These are phyloP conservation scores for Cheilosia vulpina DNA, from an alignment of 2,888 invertebrate species.

Conservation along the genomic window DNA sequence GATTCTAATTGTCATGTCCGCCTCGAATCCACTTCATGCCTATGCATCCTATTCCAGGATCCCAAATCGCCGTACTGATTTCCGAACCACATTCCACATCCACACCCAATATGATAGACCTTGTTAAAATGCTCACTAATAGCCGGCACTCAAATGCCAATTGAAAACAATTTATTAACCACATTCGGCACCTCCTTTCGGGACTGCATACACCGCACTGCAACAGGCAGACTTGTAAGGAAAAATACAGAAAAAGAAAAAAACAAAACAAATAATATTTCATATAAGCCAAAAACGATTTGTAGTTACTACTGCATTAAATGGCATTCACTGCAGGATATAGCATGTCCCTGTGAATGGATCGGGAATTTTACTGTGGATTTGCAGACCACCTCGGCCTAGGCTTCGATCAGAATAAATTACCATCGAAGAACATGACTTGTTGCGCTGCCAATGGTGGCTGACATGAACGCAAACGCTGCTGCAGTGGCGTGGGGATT, in stretches of 20 bases:
- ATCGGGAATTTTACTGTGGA: slow-evolving; percentile 48
- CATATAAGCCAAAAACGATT: slow-evolving; percentile 55
- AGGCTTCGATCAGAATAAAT: slow-evolving; percentile 65
- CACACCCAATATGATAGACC: slow-evolving; percentile 20
- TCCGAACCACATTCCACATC: slow-evolving; percentile 22
- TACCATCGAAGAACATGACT: slow-evolving; percentile 69
- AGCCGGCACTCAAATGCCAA: slow-evolving; percentile 54
- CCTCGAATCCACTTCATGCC: background rate
- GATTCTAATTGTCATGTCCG: background rate
- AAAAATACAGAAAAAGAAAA: background rate
- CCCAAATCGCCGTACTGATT: slow-evolving; percentile 7
- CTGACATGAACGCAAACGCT: slow-evolving; percentile 71
- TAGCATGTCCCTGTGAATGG: slow-evolving; percentile 37
- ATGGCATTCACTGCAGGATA: slow-evolving; percentile 61
- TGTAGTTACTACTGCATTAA: slow-evolving; percentile 68
- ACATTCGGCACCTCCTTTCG: slow-evolving; percentile 38
- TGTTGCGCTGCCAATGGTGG: slow-evolving; percentile 72
- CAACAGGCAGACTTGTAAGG: slow-evolving; percentile 38
- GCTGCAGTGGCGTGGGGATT: slow-evolving; percentile 3
- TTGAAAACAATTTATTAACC: slow-evolving; percentile 65
- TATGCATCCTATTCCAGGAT: background rate
- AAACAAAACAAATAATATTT: background rate
- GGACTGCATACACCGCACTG: background rate
- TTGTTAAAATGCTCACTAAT: slow-evolving; percentile 59
- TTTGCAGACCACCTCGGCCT: slow-evolving; percentile 53